Conservation (phyloP, 2,113 vertebrate species). For the Vimba vimba region DNA sequence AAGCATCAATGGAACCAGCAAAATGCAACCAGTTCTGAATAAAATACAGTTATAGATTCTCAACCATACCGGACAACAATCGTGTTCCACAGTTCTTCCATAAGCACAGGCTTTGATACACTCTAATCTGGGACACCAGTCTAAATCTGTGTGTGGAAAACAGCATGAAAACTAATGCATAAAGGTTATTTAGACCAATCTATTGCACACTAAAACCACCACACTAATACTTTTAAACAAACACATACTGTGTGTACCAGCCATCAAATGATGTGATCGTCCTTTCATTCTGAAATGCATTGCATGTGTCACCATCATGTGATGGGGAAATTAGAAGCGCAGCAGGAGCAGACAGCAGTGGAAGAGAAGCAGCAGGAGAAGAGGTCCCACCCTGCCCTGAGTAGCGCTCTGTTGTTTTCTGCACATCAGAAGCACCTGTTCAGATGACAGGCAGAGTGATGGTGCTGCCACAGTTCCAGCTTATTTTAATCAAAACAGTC, state of each 20-base stretch:
- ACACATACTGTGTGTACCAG: background rate
- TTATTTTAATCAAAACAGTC: slow-evolving; percentile 37
- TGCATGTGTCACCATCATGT: background rate
- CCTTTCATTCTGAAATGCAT: background rate
- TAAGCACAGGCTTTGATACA: background rate
- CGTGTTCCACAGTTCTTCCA: background rate
- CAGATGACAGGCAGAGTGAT: slow-evolving; percentile 34
- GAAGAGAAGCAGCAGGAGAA: slow-evolving; percentile 7
- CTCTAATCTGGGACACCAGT: background rate
- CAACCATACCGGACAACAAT: background rate
- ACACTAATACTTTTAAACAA: background rate
- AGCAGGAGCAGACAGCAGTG: slow-evolving; percentile 19
- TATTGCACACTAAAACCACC: background rate
- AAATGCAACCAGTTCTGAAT: background rate
- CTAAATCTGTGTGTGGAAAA: background rate
- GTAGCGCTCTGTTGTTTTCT: slow-evolving; percentile 19
- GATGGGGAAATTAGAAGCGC: background rate
- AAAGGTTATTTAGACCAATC: background rate
- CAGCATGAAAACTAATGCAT: background rate
- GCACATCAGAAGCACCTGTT: slow-evolving; percentile 44
- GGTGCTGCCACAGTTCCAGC: slow-evolving; percentile 2
- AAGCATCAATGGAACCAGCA: background rate
- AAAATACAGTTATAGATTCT: background rate
- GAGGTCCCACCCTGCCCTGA: slow-evolving; percentile 18
- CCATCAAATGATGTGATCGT: background rate